Base-by-base conservation (phyloP, 1,140 invertebrate genomes). In the Latrodectus geometricus region DNA sequence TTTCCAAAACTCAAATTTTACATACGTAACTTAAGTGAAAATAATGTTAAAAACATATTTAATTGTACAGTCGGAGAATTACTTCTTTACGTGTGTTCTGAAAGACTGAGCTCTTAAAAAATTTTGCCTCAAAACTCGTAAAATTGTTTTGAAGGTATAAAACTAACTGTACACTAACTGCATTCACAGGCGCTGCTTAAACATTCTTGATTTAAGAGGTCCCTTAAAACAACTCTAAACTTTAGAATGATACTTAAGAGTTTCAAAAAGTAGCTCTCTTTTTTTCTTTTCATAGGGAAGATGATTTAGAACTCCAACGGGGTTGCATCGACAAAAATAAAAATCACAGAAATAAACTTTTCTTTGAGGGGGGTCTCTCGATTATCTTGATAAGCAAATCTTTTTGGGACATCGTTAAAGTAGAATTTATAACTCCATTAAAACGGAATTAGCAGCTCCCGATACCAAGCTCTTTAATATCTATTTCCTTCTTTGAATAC, bases 401-500 rank as follows among this genome's bases (percentile, higher is more conserved):
- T 86, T 86, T 86, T 86, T 61, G 65, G 50, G 70, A 86, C 83
- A 78, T 86, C 83, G 83, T 86, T 78, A 86, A 86, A 86, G 83
- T 72, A 49, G 83, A 86, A 86, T 86, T 86, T 86, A 86, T 86
- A 86, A 70, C 75, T 86, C 83, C 83, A 86, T 86, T 86, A 86
- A 86, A 86, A 78, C 68, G 52, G 83, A 86, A 86, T 86, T 86
- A 86, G 83, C 83, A 72, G 66, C 50, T 56, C 68, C 56, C 73
- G 83, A 77, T 86, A 77, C 72, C 35, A 3, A 35, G 61, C 3
- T 50, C 52, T 86, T 86, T 78, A 86, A 86, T 86, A 78, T 86
- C 74, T 72, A 78, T 77, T 77, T 77, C 75, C 75, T 78, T 17
- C 66, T 86, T 77, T 86, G 83, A 86, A 86, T 86, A 72, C 83